phyloP scores from a whole-genome alignment of 2,888 invertebrate species.

The Synergus umbraculus region DNA sequence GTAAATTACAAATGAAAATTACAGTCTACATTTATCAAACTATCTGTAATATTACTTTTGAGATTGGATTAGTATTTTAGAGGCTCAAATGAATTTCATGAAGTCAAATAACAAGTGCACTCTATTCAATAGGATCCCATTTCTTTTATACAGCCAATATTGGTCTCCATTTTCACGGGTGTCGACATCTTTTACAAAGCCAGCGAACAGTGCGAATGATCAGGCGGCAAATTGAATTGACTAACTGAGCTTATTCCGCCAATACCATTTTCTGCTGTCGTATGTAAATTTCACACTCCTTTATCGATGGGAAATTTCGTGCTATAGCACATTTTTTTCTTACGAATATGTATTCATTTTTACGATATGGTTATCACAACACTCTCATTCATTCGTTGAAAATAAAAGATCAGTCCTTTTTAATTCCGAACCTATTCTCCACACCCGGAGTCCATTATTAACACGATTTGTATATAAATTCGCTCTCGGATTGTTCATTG shows the following conservation, averaged over 20 bases:
- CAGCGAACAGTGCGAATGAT: background rate
- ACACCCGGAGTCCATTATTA: constrained; percentile 14
- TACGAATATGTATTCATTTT: background rate
- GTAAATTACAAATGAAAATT: background rate
- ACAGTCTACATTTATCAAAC: no score
- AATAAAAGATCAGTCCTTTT: background rate
- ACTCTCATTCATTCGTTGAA: background rate
- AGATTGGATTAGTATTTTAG: background rate
- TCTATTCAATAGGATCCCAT: constrained; percentile 10
- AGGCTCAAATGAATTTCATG: constrained; percentile 21
- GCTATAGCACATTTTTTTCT: background rate
- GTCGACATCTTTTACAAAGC: constrained; percentile 22
- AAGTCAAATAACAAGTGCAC: constrained; percentile 11
- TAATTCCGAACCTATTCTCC: constrained; percentile 7
- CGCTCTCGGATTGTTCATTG: constrained; percentile 4
- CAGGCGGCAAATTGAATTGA: constrained; percentile 14
- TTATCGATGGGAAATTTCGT: background rate
- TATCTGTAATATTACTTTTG: background rate
- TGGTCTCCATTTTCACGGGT: constrained; percentile 2
- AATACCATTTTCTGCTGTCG: constrained; percentile 15
- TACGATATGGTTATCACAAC: background rate
- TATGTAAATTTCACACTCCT: constrained; percentile 7
- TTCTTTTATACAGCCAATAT: constrained; percentile 22
- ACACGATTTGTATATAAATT: background rate
- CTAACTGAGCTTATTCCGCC: constrained; percentile 21